Base-by-base conservation (phyloP, 1,140 invertebrate genomes). In the Drosophila fuyamai region DNA sequence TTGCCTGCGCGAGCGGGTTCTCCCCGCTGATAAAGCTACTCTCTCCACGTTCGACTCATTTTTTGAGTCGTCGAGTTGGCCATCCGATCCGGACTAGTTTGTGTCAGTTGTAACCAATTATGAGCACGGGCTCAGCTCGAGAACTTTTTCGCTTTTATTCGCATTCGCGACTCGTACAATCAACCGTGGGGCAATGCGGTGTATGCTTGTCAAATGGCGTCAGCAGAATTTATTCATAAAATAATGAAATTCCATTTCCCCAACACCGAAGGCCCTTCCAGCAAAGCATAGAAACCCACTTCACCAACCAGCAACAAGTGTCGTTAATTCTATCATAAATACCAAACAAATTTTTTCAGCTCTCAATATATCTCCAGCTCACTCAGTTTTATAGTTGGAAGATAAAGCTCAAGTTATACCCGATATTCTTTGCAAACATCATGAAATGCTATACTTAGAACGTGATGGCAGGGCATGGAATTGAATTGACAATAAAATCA, bases 61-160 rank as follows among this genome's bases (percentile, higher is more conserved):
- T 23, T 16, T 16, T 13, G 41, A 35, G 59, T 65, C 46, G 35
- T 27, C 32, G 9, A 70, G 43, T 71, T 71, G 67, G 65, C 63
- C 67, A 71, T 70, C 67, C 67, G 51, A 71, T 40, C 51, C 51
- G 66, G 67, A 57, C 67, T 71, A 44, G 67, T 70, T 71, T 71
- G 41, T 36, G 67, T 71, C 67, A 71, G 67, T 71, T 70, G 67
- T 71, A 71, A 71, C 67, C 67, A 71, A 71, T 70, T 71, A 70
- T 70, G 67, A 70, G 67, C 32, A 36, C 27, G 35, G 59, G 59
- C 44, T 63, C 44, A 35, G 63, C 35, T 35, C 12, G 55, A 36
- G 32, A 13, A 46, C 53, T 44, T 58, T 32, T 65, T 27, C 53
- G 27, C 38, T 62, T 5, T 32, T 43, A 40, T 14, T 63, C 59